phyloP scores from a whole-genome alignment of 2,797 vertebrate species.

The Semotilus atromaculatus region DNA sequence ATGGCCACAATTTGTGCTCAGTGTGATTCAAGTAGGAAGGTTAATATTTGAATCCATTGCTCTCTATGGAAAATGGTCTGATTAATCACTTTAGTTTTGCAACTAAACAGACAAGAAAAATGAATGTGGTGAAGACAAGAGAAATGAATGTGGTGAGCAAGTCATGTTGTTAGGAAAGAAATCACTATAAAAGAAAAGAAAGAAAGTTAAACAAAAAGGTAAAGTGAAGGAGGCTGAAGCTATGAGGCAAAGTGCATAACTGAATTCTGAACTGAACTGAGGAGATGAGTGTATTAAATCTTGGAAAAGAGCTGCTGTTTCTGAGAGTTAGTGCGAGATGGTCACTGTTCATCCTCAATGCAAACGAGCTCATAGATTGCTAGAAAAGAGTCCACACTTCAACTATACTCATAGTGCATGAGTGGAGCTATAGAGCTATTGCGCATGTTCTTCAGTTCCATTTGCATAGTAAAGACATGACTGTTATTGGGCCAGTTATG shows the following conservation, averaged over 20 bases:
- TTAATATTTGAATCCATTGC: background rate
- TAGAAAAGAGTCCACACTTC: conserved; percentile 1
- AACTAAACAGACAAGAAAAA: background rate
- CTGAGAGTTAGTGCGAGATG: background rate
- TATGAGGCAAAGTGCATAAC: background rate
- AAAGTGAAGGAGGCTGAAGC: background rate
- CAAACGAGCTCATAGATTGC: background rate
- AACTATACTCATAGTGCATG: background rate
- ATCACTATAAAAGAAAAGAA: background rate
- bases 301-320: conserved; percentile 1
- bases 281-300: background rate
- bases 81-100: background rate
- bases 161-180: background rate
- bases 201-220: background rate
- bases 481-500: background rate
- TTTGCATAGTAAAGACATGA: background rate
- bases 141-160: background rate
- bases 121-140: background rate
- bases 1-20: background rate
- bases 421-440: background rate
- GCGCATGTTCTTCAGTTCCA: background rate
- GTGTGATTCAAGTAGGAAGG: background rate
- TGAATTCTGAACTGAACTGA: background rate
- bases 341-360: background rate
- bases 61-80: background rate